Evolutionary conservation across 1,140 invertebrate species (phyloP).

Genomic region (Bathynomus jamesi): DNA sequence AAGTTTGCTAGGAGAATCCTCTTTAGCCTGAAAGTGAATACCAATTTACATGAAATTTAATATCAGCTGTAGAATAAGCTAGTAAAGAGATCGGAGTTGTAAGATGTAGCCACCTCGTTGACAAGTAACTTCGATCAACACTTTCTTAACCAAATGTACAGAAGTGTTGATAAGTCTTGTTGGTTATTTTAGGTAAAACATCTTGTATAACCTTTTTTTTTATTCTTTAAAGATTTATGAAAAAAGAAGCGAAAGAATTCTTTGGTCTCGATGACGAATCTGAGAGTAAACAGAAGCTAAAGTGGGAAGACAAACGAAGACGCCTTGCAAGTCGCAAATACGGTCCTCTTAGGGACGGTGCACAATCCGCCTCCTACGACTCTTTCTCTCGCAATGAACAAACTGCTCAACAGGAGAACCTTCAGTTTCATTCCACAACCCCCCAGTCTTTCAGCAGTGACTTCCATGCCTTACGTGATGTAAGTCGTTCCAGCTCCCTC

Average conservation of each 20-base stretch:
- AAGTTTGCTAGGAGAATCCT: too few relatives aligned
- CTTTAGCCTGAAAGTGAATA: too few relatives aligned
- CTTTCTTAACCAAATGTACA: too few relatives aligned
- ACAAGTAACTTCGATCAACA: too few relatives aligned
- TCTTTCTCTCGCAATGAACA: not conserved
- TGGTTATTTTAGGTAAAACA: too few relatives aligned
- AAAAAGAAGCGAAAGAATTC: conserved; percentile 40
- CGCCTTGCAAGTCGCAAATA: conserved; percentile 41
- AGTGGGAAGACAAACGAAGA: conserved; percentile 41
- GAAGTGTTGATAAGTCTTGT: too few relatives aligned
- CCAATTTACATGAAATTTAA: too few relatives aligned
- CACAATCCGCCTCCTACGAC: not conserved
- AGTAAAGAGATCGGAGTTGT: too few relatives aligned
- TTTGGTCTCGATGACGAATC: conserved; percentile 41
- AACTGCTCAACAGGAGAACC: not conserved
- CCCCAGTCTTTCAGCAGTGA: conserved; percentile 35
- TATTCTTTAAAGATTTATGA: conserved; percentile 37
- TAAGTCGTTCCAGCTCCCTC: too few relatives aligned
- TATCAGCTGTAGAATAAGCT: too few relatives aligned
- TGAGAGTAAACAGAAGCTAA: conserved; percentile 38
- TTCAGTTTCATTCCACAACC: not conserved
- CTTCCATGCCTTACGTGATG: conserved; percentile 35
- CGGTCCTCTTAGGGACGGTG: conserved; percentile 41
- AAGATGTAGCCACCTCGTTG: too few relatives aligned
- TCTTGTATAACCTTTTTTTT: not conserved